phyloP scores from a whole-genome alignment of 53 echinoderm and acorn worm species.

The Holothuria scabra region DNA sequence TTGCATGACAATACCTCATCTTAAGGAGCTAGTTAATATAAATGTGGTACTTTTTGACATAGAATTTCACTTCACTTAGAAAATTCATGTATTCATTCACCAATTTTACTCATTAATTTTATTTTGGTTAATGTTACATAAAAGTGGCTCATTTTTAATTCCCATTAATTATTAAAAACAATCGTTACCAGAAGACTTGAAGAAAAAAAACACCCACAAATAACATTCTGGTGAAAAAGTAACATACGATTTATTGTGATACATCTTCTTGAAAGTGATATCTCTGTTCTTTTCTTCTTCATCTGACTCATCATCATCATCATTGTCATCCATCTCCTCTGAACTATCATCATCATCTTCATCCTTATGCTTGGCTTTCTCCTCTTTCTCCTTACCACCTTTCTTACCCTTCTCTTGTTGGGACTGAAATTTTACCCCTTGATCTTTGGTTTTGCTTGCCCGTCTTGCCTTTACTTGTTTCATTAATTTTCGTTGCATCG shows the following conservation, averaged over 20 bases:
- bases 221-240: neutral
- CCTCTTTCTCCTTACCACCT: conserved; percentile 34
- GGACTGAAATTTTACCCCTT: conserved; percentile 78
- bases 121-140: too few relatives aligned
- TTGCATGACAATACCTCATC: too few relatives aligned
- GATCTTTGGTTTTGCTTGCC: conserved; percentile 49
- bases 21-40: too few relatives aligned
- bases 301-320: conserved; percentile 42
- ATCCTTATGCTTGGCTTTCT: conserved; percentile 32
- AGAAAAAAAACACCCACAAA: too few relatives aligned
- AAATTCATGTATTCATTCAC: too few relatives aligned
- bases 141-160: too few relatives aligned
- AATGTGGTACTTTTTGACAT: too few relatives aligned
- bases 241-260: conserved; percentile 89
- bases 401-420: conserved; percentile 56
- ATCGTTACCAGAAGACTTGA: too few relatives aligned
- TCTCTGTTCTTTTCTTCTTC: conserved; percentile 59
- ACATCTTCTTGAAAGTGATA: conserved; percentile 84
- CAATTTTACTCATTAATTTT: too few relatives aligned
- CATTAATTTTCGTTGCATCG: conserved; percentile 76
- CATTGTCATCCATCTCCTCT: conserved; percentile 28
- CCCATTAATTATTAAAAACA: too few relatives aligned
- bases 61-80: too few relatives aligned
- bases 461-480: conserved; percentile 75
- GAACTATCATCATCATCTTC: conserved; percentile 42